Evolutionary conservation across 35 echinoderm and acorn worm species (phyloP).

Genomic region (Heliocidaris erythrogramma): DNA sequence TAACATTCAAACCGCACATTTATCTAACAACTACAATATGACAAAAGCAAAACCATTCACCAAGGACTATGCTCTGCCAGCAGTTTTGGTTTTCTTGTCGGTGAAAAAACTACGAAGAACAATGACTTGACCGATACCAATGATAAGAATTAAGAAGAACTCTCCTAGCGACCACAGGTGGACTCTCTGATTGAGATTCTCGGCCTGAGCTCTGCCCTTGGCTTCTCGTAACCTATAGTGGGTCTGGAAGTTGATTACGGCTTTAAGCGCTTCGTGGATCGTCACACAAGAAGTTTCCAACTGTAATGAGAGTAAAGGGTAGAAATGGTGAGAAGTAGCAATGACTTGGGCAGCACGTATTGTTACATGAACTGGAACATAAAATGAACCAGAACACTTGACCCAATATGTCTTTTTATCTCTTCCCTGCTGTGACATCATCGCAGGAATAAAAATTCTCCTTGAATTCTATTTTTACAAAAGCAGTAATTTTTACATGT

Average conservation of each 20-base stretch:
- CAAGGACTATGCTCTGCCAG: constrained; percentile 50
- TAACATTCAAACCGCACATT: neutral
- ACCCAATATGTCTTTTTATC: neutral
- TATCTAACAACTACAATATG: neutral
- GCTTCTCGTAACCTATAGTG: constrained; percentile 94
- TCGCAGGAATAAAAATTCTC: too few relatives aligned
- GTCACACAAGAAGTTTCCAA: constrained; percentile 94
- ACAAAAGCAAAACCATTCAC: neutral
- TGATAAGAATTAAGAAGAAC: constrained; percentile 76
- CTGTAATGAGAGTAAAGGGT: constrained; percentile 42
- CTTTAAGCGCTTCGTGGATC: constrained; percentile 89
- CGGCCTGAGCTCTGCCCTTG: constrained; percentile 69
- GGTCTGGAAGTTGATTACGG: constrained; percentile 87
- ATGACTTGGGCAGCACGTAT: neutral
- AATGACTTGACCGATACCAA: constrained; percentile 84
- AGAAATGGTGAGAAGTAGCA: constrained; percentile 1
- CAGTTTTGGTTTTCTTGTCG: constrained; percentile 70
- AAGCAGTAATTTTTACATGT: too few relatives aligned
- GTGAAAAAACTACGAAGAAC: constrained; percentile 99
- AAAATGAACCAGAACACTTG: neutral
- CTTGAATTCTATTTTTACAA: too few relatives aligned
- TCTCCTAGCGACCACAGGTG: constrained; percentile 94
- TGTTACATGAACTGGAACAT: neutral
- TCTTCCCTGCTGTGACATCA: too few relatives aligned
- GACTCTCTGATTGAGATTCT: constrained; percentile 77